A percentile compares a stretch with the other conserved stretches of the same genome.
Conservation (phyloP, 1,140 invertebrate genomes). For the Lamellibrachia luymesi region DNA sequence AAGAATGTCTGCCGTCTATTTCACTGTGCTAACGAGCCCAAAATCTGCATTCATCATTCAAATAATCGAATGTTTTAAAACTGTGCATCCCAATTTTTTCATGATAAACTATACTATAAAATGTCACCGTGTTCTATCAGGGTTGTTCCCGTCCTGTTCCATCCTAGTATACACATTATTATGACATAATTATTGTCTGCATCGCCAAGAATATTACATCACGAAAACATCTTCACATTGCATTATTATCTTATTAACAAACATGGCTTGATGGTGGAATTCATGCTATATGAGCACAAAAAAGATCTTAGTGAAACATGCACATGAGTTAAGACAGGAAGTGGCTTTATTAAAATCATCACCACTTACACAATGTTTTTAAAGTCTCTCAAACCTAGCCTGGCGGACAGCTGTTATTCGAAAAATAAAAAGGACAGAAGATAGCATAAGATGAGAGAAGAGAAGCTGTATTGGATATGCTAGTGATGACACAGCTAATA, state of each 20-base stretch:
- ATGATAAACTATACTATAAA: too few species aligned
- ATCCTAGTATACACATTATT: neutral
- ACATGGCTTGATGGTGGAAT: neutral
- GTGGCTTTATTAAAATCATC: neutral
- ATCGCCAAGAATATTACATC: neutral
- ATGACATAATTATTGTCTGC: neutral
- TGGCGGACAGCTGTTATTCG: neutral
- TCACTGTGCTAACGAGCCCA: too few species aligned
- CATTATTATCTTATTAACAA: neutral
- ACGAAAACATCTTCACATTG: neutral
- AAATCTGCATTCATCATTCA: too few species aligned
- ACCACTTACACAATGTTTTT: neutral
- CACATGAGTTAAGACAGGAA: neutral
- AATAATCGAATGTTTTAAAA: too few species aligned
- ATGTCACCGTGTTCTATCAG: neutral
- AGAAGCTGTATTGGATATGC: neutral
- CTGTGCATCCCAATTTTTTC: too few species aligned
- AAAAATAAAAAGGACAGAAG: neutral
- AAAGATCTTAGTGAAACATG: neutral
- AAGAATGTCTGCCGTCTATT: too few species aligned
- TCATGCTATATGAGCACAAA: neutral
- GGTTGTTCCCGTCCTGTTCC: neutral
- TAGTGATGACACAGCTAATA: neutral
- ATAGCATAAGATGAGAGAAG: neutral
- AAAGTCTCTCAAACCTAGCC: neutral